Conservation (phyloP, 2,888 invertebrate genomes). For the Cylindroiulus punctatus region DNA sequence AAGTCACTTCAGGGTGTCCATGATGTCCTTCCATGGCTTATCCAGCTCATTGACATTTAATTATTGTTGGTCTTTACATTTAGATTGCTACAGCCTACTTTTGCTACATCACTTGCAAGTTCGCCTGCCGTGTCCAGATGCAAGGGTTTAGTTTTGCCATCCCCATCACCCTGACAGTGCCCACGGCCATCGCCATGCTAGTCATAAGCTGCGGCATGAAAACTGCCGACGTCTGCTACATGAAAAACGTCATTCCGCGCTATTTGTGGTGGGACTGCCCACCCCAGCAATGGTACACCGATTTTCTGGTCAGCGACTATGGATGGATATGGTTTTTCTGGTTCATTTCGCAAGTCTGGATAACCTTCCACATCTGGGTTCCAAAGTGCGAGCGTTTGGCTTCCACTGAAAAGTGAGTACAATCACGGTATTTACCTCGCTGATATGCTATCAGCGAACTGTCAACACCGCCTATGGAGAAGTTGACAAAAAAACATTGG, state of each 20-base stretch:
- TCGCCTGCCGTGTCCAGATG: slow-evolving; percentile 69
- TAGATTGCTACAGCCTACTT: slow-evolving; percentile 65
- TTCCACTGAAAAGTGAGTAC: slow-evolving; percentile 62
- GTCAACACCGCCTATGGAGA: too few species aligned
- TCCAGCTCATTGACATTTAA: too few species aligned
- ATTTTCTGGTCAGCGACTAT: slow-evolving; percentile 76
- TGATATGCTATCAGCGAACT: too few species aligned
- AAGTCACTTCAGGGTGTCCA: neutral
- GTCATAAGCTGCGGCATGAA: slow-evolving; percentile 62
- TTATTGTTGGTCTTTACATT: neutral
- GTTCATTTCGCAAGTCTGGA: slow-evolving; percentile 64
- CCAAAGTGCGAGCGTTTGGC: slow-evolving; percentile 63
- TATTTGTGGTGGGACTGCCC: slow-evolving; percentile 74
- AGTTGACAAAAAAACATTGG: too few species aligned
- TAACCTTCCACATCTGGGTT: slow-evolving; percentile 64
- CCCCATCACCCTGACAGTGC: slow-evolving; percentile 66
- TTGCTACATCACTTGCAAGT: slow-evolving; percentile 65
- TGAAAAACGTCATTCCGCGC: slow-evolving; percentile 59
- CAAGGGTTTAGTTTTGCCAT: slow-evolving; percentile 67
- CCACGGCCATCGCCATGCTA: slow-evolving; percentile 63
- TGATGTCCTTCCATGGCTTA: too few species aligned
- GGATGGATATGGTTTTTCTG: slow-evolving; percentile 61
- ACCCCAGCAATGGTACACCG: slow-evolving; percentile 80
- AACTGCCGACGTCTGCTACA: slow-evolving; percentile 61
- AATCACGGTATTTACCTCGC: too few species aligned